Conservation (phyloP, 2,888 invertebrate genomes). For the Gerris lacustris region DNA sequence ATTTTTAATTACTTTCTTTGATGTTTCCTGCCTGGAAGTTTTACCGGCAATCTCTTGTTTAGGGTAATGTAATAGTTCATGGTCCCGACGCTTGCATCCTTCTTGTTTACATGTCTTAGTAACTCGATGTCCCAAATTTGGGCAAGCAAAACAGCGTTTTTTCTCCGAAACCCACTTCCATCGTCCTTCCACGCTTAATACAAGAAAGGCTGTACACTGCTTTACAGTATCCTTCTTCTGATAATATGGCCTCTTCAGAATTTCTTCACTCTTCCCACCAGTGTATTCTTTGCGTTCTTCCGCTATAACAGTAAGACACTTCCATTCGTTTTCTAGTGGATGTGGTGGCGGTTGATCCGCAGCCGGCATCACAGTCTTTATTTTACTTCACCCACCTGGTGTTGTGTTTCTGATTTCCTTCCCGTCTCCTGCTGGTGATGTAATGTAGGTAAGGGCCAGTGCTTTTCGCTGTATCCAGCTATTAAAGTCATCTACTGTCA, state of each 20-base stretch:
- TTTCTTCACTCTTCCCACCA: neutral
- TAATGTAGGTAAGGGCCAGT: neutral
- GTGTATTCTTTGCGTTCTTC: neutral
- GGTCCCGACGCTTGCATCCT: neutral
- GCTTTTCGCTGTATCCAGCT: neutral
- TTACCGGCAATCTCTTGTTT: too few species aligned
- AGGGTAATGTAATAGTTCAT: neutral
- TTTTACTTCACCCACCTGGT: neutral
- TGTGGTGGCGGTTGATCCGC: too few species aligned
- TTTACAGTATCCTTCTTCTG: neutral
- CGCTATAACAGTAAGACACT: neutral
- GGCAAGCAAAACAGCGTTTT: neutral
- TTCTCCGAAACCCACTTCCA: neutral
- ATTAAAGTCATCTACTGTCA: neutral
- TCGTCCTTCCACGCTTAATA: neutral
- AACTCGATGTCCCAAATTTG: neutral
- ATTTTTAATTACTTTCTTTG: too few species aligned
- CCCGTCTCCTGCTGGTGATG: too few species aligned
- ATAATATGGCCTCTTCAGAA: neutral
- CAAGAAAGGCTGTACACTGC: neutral
- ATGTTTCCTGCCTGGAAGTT: too few species aligned
- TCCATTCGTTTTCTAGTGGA: neutral
- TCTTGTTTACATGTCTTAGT: neutral
- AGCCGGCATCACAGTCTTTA: neutral
- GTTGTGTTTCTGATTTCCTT: too few species aligned